Evolutionary conservation across 1,140 invertebrate species (phyloP), one percentile per base, ranked within the genome.

Genomic region (Scaptomyza hsui): DNA sequence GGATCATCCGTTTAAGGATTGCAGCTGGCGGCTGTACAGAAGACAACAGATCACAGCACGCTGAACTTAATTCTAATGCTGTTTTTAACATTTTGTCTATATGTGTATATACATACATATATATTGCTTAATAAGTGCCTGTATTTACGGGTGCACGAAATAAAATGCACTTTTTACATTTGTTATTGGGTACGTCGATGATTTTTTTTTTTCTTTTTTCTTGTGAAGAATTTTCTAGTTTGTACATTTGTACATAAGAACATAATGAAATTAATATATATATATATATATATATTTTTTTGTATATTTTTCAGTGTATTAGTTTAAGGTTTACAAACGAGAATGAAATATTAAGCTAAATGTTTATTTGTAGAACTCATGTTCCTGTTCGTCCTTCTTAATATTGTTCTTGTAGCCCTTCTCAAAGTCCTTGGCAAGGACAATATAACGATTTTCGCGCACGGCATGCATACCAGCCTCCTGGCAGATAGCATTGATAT

Each of bases 391-490:
- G 92, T 99, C 98, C 91, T 99, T 99, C 93, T 99, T 99, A 75
- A 99, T 99, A 90, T 99, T 99, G 91, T 99, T 99, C 91, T 99
- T 99, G 92, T 99, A 99, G 21, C 93, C 93, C 97, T 99, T 99
- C 92, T 99, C 99, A 90, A 99, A 99, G 93, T 99, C 99, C 93
- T 99, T 99, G 1, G 97, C 96, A 29, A 99, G 92, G 5, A 99
- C 98, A 77, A 99, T 98, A 91, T 90, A 91, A 49, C 99, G 95
- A 93, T 99, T 99, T 92, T 99, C 98, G 64, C 99, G 94, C 0
- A 99, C 98, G 4, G 99, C 99, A 92, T 99, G 98, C 95, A 96
- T 96, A 71, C 95, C 94, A 49, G 98, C 97, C 93, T 99, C 99
- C 93, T 99, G 99, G 92, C 98, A 99, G 89, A 99, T 99, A 24